Conservation (phyloP, 2,113 vertebrate species). For the Zosterops borbonicus region DNA sequence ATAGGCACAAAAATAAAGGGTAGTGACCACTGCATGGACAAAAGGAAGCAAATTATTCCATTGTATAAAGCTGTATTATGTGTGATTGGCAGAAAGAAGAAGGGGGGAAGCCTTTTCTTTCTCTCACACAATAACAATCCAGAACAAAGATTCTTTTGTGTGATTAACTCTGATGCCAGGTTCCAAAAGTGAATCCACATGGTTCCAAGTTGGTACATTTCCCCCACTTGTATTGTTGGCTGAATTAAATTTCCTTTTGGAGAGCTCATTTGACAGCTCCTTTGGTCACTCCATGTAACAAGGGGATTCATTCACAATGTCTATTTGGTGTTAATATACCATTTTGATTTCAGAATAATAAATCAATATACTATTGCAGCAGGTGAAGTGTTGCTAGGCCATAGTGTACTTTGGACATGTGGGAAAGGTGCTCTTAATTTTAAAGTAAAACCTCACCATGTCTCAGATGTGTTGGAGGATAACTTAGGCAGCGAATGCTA, state of each 20-base stretch:
- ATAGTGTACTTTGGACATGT: neutral
- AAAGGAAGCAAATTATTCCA: constrained; percentile 36
- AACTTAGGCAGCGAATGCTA: neutral
- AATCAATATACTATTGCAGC: neutral
- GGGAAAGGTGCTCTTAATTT: neutral
- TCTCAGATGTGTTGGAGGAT: neutral
- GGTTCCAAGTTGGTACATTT: neutral
- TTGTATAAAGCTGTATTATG: neutral
- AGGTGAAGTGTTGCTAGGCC: neutral
- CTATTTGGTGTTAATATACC: neutral
- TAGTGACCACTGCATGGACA: neutral
- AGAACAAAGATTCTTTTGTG: neutral
- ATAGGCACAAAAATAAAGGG: constrained; percentile 26
- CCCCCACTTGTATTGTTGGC: neutral
- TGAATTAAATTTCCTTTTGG: neutral
- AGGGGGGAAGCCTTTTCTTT: neutral
- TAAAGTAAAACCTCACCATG: neutral
- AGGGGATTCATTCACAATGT: neutral
- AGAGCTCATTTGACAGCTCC: neutral
- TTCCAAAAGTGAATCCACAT: neutral
- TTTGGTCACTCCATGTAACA: neutral
- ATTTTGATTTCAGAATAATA: neutral
- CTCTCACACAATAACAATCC: neutral
- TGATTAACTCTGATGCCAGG: neutral
- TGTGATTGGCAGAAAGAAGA: neutral